Conservation (phyloP, 2,797 vertebrate genomes). For the Gadopsis marmoratus region DNA sequence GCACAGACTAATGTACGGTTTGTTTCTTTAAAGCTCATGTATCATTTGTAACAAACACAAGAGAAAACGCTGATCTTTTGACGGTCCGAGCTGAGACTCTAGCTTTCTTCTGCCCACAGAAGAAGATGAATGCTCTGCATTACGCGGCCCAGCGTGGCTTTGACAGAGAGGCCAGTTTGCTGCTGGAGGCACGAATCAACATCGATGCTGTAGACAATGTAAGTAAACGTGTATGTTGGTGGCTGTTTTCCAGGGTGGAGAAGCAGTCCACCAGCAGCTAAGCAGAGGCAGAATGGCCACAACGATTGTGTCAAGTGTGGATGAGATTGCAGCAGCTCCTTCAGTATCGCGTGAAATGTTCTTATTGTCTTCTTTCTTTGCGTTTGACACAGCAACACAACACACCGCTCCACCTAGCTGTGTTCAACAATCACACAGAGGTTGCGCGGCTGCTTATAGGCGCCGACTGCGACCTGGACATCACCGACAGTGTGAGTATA, state of each 20-base stretch:
- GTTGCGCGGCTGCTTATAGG: slow-evolving; percentile 87
- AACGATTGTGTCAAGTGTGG: background rate
- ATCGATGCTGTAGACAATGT: slow-evolving; percentile 85
- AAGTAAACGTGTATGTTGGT: slow-evolving; percentile 69
- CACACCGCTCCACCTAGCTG: slow-evolving; percentile 85
- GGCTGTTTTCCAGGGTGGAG: too few species aligned
- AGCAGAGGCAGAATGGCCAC: background rate
- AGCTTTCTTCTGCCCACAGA: slow-evolving; percentile 76
- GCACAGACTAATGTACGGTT: slow-evolving; percentile 85
- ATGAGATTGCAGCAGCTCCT: background rate
- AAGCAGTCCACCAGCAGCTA: too few species aligned
- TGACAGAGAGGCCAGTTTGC: slow-evolving; percentile 78
- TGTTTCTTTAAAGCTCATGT: background rate
- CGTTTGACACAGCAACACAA: slow-evolving; percentile 83
- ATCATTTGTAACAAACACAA: background rate
- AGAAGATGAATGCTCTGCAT: slow-evolving; percentile 89
- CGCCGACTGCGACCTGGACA: slow-evolving; percentile 86
- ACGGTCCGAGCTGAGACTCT: background rate
- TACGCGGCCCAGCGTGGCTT: slow-evolving; percentile 83
- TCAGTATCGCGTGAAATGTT: background rate
- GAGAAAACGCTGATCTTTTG: background rate
- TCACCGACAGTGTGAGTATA: slow-evolving; percentile 88
- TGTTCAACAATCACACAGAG: slow-evolving; percentile 84
- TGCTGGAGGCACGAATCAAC: slow-evolving; percentile 86
- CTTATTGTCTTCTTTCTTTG: background rate